Evolutionary conservation across 2,113 vertebrate species (phyloP), one percentile per base, ranked within the genome.

Genomic region (Pseudorasbora parva): DNA sequence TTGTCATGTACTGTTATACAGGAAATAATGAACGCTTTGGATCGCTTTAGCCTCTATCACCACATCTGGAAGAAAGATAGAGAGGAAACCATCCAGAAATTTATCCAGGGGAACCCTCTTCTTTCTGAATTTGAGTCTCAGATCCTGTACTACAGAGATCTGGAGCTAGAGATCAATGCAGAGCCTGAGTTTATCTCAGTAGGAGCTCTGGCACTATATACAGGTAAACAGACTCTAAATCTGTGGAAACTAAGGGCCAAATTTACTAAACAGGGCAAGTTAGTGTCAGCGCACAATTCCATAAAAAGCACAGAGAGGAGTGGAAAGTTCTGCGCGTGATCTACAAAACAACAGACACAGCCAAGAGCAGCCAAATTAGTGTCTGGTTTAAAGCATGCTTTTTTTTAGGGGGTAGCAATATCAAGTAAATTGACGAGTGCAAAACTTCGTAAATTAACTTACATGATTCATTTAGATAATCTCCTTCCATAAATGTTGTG

Each of bases 21-120:
- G 97, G 97, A 98, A 77, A 91, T 98, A 87, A 87, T 92, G 60
- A 87, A 90, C 37, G 93, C 95, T 82, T 90, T 97, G 83, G 91
- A 97, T 15, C 91, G 84, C 82, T 98, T 99, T 74, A 94, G 89
- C 73, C 33, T 90, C 79, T 99, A 97, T 86, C 95, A 96, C 86
- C 95, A 97, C 84, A 94, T 99, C 90, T 99, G 98, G 98, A 95
- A 94, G 88, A 95, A 90, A 77, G 95, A 98, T 83, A 95, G 95
- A 82, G 95, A 97, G 82, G 95, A 96, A 82, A 92, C 94, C 19
- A 93, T 97, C 89, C 89, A 83, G 78, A 91, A 91, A 45, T 94
- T 97, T 73, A 89, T 95, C 86, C 85, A 89, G 82, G 93, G 91
- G 54, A 96, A 86, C 41, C 96, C 96, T 1, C 90, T 95, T 83